Evolutionary conservation across 2,113 vertebrate species (phyloP).

Genomic region (Lagopus muta): DNA sequence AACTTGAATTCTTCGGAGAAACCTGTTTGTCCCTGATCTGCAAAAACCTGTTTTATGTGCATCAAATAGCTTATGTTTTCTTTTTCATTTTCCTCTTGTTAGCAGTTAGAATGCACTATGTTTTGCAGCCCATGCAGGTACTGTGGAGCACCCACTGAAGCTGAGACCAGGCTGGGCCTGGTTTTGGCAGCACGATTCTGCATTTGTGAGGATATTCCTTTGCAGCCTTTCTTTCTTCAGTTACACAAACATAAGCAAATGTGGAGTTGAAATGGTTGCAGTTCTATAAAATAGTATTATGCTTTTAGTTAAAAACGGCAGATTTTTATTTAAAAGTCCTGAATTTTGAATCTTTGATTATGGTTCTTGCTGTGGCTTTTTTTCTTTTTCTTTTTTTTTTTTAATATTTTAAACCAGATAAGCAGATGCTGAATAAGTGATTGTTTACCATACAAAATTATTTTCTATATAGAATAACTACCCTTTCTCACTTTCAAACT

Average conservation of each 20-base stretch:
- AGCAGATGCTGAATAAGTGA: background rate
- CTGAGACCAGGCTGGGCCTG: background rate
- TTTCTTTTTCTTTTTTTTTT: background rate
- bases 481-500: background rate
- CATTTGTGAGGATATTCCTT: background rate
- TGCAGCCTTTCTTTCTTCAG: background rate
- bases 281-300: background rate
- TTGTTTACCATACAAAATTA: background rate
- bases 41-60: background rate
- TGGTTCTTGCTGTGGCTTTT: background rate
- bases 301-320: background rate
- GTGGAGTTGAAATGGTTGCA: background rate
- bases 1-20: slow-evolving; percentile 9
- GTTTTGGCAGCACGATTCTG: background rate
- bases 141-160: background rate
- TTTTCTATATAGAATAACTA: background rate
- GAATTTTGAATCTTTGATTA: background rate
- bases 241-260: background rate
- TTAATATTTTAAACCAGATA: background rate
- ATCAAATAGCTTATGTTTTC: background rate
- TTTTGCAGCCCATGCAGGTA: background rate
- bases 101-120: too few species aligned
- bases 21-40: background rate
- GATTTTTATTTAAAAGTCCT: background rate
- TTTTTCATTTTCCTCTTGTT: too few species aligned